Conservation (phyloP, 2,113 vertebrate species). For the Scortum barcoo region DNA sequence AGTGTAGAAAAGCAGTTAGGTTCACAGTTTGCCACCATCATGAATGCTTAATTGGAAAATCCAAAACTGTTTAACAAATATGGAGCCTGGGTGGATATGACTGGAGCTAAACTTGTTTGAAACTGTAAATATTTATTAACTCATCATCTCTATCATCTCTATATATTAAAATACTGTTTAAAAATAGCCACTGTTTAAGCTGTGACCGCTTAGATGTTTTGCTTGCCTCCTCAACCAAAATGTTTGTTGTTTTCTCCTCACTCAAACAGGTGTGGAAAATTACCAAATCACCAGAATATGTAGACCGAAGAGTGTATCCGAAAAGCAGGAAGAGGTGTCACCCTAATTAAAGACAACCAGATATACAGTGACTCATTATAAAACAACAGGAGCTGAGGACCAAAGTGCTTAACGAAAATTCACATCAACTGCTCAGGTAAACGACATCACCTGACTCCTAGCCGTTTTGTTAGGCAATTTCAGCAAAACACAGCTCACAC, state of each 20-base stretch:
- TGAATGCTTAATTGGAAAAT: background rate
- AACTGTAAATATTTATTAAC: background rate
- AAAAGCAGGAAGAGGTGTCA: constrained; percentile 48
- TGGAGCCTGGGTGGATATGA: background rate
- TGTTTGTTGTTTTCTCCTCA: background rate
- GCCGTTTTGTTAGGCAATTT: constrained; percentile 26
- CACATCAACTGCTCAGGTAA: constrained; percentile 28
- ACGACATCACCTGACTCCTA: constrained; percentile 1
- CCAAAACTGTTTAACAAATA: constrained; percentile 3
- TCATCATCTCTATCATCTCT: too few species aligned
- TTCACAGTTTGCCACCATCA: background rate
- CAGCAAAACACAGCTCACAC: constrained; percentile 25
- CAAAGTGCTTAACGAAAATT: constrained; percentile 18
- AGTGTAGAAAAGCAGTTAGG: constrained; percentile 4
- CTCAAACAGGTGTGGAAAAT: constrained; percentile 5
- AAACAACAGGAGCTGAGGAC: constrained; percentile 42
- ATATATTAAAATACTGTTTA: too few species aligned
- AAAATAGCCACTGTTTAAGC: background rate
- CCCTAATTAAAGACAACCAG: constrained; percentile 52
- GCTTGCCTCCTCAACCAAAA: background rate
- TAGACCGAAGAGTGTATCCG: constrained; percentile 25
- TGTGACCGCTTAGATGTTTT: background rate
- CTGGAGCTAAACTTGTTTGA: background rate
- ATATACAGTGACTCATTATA: constrained; percentile 34
- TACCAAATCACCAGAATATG: constrained; percentile 34